These are phyloP conservation scores for Diorhabda sublineata DNA, from an alignment of 1,140 invertebrate genomes.

Conservation along the genomic window DNA sequence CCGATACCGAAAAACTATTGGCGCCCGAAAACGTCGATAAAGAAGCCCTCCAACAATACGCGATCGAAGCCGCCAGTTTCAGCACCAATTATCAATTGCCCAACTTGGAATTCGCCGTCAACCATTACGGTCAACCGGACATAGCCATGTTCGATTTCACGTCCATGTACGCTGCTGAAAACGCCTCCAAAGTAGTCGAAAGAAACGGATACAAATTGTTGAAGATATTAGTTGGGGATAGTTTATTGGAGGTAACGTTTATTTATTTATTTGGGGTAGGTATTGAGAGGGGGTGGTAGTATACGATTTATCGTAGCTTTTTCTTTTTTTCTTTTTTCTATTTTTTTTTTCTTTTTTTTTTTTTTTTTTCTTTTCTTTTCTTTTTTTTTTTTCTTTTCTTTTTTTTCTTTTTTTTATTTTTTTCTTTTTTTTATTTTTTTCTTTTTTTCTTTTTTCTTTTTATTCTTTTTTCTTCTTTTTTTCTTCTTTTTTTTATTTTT, in stretches of 20 bases:
- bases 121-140: conserved; percentile 96
- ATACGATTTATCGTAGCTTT: too few species aligned
- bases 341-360: too few species aligned
- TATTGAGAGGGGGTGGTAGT: too few species aligned
- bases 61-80: conserved; percentile 92
- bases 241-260: conserved; percentile 75
- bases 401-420: too few species aligned
- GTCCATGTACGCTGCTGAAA: conserved; percentile 96
- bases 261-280: not conserved
- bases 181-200: conserved; percentile 79
- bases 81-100: conserved; percentile 90
- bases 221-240: conserved; percentile 91
- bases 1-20: conserved; percentile 84
- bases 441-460: too few species aligned
- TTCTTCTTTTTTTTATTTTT: too few species aligned
- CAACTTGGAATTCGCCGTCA: conserved; percentile 91
- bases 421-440: too few species aligned
- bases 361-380: too few species aligned
- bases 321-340: too few species aligned
- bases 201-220: conserved; percentile 74
- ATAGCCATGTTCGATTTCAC: conserved; percentile 99
- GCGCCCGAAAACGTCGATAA: conserved; percentile 88
- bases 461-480: too few species aligned
- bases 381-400: too few species aligned
- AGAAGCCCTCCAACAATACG: conserved; percentile 85